Conservation (phyloP, 2,888 invertebrate genomes). For the Adelognathus sp. region DNA sequence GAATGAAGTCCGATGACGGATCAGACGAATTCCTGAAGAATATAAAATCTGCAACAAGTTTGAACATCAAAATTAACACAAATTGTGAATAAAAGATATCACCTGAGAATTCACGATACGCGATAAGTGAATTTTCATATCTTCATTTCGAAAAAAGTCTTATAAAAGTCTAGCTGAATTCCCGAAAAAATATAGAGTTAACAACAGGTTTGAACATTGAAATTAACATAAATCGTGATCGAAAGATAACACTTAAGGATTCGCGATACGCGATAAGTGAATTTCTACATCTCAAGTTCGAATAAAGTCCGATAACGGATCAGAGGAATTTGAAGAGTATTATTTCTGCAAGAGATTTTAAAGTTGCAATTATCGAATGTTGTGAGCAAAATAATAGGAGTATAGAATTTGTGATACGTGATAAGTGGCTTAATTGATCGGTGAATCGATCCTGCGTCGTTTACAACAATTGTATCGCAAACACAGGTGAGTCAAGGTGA, state of each 20-base stretch:
- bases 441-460: conserved; percentile 25
- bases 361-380: neutral
- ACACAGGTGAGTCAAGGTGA: conserved; percentile 30
- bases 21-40: neutral
- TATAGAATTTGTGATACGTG: neutral
- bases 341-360: neutral
- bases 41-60: neutral
- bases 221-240: neutral
- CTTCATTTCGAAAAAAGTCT: neutral
- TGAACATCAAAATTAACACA: neutral
- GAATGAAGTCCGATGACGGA: neutral
- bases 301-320: neutral
- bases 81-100: neutral
- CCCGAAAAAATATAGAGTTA: neutral
- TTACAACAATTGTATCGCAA: conserved; percentile 2
- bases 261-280: neutral
- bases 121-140: too few species aligned
- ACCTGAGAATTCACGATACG: neutral
- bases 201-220: neutral
- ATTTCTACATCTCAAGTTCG: too few species aligned
- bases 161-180: neutral
- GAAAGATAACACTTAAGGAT: neutral
- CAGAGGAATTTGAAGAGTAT: neutral
- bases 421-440: neutral
- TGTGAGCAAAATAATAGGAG: neutral